Evolutionary conservation across 2,797 vertebrate genomes (phyloP), one percentile per base, ranked within the genome.

Genomic region (Squalus acanthias): DNA sequence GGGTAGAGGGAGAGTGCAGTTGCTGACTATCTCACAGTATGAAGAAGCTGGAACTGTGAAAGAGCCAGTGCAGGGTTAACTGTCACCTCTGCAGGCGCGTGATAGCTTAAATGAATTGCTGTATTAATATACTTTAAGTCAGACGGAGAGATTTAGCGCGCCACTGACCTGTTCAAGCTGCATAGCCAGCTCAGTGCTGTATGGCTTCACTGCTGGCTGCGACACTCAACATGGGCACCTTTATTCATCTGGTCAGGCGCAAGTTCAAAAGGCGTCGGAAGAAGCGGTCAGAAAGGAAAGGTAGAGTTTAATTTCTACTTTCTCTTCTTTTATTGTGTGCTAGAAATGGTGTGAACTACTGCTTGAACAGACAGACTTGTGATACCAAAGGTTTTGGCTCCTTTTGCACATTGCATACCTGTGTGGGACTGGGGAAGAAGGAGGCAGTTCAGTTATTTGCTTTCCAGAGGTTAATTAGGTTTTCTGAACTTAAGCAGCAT

Each of bases 241-340:
- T 98, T 96, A 98, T 98, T 97, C 97, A 98, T 96, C 69, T 96
- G 33, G 96, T 97, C 96, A 97, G 97, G 88, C 98, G 96, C 97
- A 97, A 97, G 96, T 98, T 97, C 97, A 99, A 98, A 97, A 97
- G 98, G 97, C 98, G 98, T 97, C 98, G 98, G 97, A 98, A 97
- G 97, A 99, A 98, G 96, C 97, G 98, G 96, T 98, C 98, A 0
- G 98, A 98, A 96, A 98, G 97, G 96, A 99, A 98, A 98, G 99
- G 99, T 99, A 98, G 98, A 95, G 96, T 91, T 20, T 57, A 29
- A 95, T 95, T 95, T n/a, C 26, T 95, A 70, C 17, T 88, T 57
- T 57, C 26, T 65, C 26, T 53, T 65, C 26, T 53, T 76, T 29
- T 29, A 17, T 53, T 95, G 39, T 95, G 67, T 72, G 67, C 15